Base-by-base conservation (phyloP, 2,888 invertebrate species). In the Bugulina stolonifera region DNA sequence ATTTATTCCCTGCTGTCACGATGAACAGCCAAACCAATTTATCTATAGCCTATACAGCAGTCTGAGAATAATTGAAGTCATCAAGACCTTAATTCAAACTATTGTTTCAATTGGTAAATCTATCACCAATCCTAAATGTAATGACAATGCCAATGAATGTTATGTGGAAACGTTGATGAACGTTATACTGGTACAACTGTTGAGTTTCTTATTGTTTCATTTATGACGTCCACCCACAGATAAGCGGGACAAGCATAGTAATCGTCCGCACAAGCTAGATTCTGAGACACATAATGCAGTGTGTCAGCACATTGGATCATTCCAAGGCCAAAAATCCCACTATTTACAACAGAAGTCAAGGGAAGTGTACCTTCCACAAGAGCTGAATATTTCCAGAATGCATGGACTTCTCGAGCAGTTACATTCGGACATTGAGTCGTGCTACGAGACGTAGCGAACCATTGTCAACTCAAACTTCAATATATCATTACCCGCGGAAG, bases 401-500 rank as follows among this genome's bases (percentile, higher is more conserved):
- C 27, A 57, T n/a, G 23, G 3, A 14, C 23, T 57, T 5, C n/a
- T 57, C 23, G 3, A 57, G 57, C 3, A 22, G 3, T 3, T n/a
- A 23, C n/a, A 57, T 57, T n/a, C 57, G 10, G 3, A 57, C 14
- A 14, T 14, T 25, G 25, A 5, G 3, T 5, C n/a, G 5, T 5
- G 57, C 57, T 57, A 57, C n/a, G 57, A 57, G n/a, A 57, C 57
- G 25, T 57, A 57, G 3, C 57, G 57, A 14, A 57, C 5, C n/a
- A 5, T 57, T 3, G 3, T 57, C n/a, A 57, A 57, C n/a, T 5
- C 5, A 23, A 57, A 57, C 27, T 57, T 57, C 27, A 57, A 57
- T n/a, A 57, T 57, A 5, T 57, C 57, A 57, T 57, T 57, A 57
- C 57, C 57, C 57, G 5, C 57, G 25, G n/a, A 57, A 57, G 25